phyloP scores from a whole-genome alignment of 2,888 invertebrate species.

The Toxonevra muliebris region DNA sequence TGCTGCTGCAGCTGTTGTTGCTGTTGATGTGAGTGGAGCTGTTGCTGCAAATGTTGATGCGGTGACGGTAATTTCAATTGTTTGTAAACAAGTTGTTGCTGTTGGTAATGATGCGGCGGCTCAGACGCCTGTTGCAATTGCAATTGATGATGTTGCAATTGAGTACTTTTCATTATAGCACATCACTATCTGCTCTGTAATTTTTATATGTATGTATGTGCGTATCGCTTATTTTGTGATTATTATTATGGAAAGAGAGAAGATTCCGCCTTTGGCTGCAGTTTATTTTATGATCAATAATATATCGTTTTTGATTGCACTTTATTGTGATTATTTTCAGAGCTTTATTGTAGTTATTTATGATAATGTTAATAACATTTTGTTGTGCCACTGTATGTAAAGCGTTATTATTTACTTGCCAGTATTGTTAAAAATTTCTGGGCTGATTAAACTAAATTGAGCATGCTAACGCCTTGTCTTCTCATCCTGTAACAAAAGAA shows the following conservation, averaged over 20 bases:
- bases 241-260: too few species aligned
- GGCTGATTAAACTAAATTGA: too few species aligned
- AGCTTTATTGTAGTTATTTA: conserved; percentile 29
- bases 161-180: conserved; percentile 45
- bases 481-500: too few species aligned
- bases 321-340: conserved; percentile 33
- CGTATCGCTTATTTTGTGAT: conserved; percentile 11
- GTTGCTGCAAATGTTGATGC: conserved; percentile 36
- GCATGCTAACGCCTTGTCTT: too few species aligned
- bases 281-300: conserved; percentile 28
- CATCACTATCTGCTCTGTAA: conserved; percentile 26
- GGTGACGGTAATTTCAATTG: conserved; percentile 38
- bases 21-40: conserved; percentile 15
- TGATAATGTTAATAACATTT: conserved; percentile 14
- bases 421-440: too few species aligned
- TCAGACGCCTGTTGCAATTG: conserved; percentile 36
- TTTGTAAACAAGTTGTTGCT: conserved; percentile 33
- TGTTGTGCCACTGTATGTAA: neutral
- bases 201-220: conserved; percentile 8
- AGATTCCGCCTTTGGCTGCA: conserved; percentile 18
- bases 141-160: conserved; percentile 41
- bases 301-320: conserved; percentile 32
- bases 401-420: too few species aligned
- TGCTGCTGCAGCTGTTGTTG: conserved; percentile 21
- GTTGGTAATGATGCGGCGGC: conserved; percentile 37